Percentiles rank a stretch among this genome's conserved stretches.
Evolutionary conservation across 1,140 invertebrate genomes (phyloP).

Genomic region (Lepidostoma basale): DNA sequence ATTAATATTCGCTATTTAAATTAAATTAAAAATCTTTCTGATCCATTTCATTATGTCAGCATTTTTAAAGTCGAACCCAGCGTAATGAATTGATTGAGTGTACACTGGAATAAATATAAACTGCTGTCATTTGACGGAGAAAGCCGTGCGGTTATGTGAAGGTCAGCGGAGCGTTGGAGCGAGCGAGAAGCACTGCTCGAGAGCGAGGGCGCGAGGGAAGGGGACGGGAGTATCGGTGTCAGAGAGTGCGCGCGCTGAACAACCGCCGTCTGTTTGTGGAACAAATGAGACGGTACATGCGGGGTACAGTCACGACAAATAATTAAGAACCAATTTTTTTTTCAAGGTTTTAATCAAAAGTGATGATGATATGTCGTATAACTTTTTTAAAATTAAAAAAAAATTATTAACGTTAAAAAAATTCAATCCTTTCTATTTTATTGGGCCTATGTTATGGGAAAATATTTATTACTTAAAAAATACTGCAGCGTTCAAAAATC

Average conservation of each 20-base stretch:
- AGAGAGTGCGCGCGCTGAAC: background rate
- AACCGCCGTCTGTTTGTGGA: conserved; percentile 30
- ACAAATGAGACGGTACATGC: conserved; percentile 36
- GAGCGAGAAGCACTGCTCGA: conserved; percentile 1
- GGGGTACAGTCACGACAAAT: conserved; percentile 23
- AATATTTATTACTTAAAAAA: no score
- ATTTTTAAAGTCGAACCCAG: no score
- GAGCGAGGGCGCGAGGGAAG: background rate
- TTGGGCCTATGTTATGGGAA: no score
- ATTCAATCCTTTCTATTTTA: no score
- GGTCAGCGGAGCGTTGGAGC: conserved; percentile 20
- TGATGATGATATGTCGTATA: no score
- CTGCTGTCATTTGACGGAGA: conserved; percentile 34
- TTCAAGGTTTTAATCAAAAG: conserved; percentile 15
- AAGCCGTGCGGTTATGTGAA: conserved; percentile 33
- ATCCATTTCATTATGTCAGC: no score
- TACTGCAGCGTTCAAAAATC: no score
- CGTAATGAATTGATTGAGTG: background rate
- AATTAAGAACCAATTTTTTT: background rate
- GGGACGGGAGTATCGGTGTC: background rate
- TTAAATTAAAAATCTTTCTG: no score
- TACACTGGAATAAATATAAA: conserved; percentile 27
- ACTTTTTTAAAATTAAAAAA: no score
- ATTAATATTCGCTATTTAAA: no score
- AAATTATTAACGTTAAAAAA: no score